Conservation (phyloP, 1,140 invertebrate genomes). For the Rhopalosiphum maidis region DNA sequence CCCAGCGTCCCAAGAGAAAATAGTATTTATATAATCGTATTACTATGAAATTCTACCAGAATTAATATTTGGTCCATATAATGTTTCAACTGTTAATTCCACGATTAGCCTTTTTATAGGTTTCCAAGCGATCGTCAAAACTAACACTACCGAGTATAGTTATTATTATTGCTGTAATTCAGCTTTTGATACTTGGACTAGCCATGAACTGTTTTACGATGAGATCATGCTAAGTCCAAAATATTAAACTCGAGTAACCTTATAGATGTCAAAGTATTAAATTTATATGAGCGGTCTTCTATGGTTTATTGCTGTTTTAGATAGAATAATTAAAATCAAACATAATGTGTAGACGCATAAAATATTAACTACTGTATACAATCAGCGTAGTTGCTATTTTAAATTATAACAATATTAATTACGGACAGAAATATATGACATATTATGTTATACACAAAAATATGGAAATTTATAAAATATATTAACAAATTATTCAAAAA, state of each 20-base stretch:
- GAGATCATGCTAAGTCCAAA: not conserved
- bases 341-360: not conserved
- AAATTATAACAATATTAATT: slow-evolving; percentile 9
- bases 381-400: not conserved
- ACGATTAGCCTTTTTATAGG: not conserved
- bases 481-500: not conserved
- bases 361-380: not conserved
- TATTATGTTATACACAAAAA: not conserved
- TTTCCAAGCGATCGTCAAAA: not conserved
- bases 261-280: not conserved
- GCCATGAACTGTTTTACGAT: not conserved
- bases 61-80: not conserved
- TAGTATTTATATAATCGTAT: slow-evolving; percentile 3
- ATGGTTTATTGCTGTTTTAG: not conserved
- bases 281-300: not conserved
- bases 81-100: not conserved
- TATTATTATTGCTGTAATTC: not conserved
- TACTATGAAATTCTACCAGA: not conserved
- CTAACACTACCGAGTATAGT: not conserved
- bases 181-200: not conserved
- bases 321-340: not conserved
- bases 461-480: not conserved
- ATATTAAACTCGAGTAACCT: not conserved
- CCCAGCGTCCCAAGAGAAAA: not conserved
- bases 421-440: not conserved